Base-by-base conservation (phyloP, 53 echinoderm and acorn worm genomes). In the Antedon mediterranea region DNA sequence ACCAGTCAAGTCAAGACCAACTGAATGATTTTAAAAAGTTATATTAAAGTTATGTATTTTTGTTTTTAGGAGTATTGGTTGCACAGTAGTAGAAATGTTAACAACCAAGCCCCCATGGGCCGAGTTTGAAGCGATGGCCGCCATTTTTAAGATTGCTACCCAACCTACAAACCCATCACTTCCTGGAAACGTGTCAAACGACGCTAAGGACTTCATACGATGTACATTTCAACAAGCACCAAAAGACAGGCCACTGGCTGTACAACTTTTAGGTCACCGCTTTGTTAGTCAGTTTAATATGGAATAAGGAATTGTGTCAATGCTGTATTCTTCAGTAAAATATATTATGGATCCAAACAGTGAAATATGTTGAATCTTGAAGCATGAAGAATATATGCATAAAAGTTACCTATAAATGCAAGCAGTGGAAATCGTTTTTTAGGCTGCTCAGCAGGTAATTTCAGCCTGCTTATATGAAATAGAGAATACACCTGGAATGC, bases 51-150 rank as follows among this genome's bases (percentile, higher is more conserved):
- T 37, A 11, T 37, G 4, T 11, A 6, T 6, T 37, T 37, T 6
- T 37, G 37, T 37, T 37, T 75, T 5, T 74, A 98, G 98, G 98
- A 98, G 98, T 71, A 90, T 98, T 33, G 98, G 98, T 41, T 93
- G 92, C 83, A 98, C 98, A 20, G 92, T 98, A 18, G 92, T 98
- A 34, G 98, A 98, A 85, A 98, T 98, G 98, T 78, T 98, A 73
- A 98, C 98, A 28, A 90, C 92, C 27, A 92, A 86, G 34, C 98
- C 98, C 0, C 98, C 98, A 3, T 98, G 98, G 98, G 86, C 98
- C 0, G 98, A 98, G 43, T 92, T 84, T 43, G 98, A 97, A 41
- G 92, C 98, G 31, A 97, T 97, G 98, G 98, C 98, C 0, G 98
- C 98, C 86, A 97, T 97, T 80, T 97, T 97, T 34, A 97, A 90